These are phyloP conservation scores for Brachylomia viminalis DNA, from an alignment of 2,888 invertebrate species.

Conservation along the genomic window DNA sequence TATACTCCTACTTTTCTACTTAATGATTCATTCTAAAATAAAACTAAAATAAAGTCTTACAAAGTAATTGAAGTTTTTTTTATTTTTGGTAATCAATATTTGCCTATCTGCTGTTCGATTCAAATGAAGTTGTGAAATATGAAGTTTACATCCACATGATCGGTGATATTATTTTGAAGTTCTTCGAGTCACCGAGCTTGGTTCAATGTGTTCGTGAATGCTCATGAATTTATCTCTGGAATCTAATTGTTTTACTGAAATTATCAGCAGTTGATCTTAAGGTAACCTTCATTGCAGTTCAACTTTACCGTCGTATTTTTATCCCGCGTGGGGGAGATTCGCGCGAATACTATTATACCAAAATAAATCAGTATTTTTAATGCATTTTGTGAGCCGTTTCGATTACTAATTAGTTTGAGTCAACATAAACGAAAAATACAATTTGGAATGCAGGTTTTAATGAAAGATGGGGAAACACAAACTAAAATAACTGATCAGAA, in stretches of 20 bases:
- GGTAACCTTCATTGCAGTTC: no score
- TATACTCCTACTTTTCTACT: background rate
- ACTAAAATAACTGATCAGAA: background rate
- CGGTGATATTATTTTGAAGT: background rate
- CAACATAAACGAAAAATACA: slow-evolving; percentile 6
- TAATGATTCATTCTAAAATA: slow-evolving; percentile 14
- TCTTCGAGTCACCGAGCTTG: background rate
- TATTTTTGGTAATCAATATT: slow-evolving; percentile 5
- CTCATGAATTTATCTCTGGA: background rate
- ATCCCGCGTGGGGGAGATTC: slow-evolving; percentile 7
- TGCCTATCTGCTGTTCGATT: slow-evolving; percentile 12
- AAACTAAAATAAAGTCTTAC: background rate
- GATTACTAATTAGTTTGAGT: background rate
- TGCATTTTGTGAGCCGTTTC: background rate
- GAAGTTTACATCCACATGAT: background rate
- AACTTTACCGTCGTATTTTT: background rate
- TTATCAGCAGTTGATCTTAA: background rate
- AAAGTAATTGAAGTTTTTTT: slow-evolving; percentile 1
- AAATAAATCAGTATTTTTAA: background rate
- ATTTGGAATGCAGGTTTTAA: background rate
- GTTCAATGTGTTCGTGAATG: background rate
- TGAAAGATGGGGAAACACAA: slow-evolving; percentile 5
- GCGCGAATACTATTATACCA: background rate
- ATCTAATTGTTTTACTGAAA: background rate
- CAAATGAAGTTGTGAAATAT: background rate